Evolutionary conservation across 2,797 vertebrate species (phyloP).

Genomic region (Coreius guichenoti): DNA sequence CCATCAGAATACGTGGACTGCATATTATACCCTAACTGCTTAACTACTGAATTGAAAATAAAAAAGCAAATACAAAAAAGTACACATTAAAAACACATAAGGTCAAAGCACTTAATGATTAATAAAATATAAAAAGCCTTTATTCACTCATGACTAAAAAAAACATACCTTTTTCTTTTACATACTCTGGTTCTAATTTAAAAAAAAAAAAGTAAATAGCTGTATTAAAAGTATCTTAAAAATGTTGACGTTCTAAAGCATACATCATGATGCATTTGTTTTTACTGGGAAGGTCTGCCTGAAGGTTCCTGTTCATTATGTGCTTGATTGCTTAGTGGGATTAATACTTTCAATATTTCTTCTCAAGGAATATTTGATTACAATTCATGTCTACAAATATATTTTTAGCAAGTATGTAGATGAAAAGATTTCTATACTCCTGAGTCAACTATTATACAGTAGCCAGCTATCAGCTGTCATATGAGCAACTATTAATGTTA

Average conservation of each 20-base stretch:
- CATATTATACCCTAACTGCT: background rate
- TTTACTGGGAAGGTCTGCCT: background rate
- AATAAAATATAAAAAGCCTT: background rate
- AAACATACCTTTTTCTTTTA: slow-evolving; percentile 52
- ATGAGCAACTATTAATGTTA: background rate
- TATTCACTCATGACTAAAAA: background rate
- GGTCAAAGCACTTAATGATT: background rate
- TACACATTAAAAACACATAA: background rate
- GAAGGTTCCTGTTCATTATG: background rate
- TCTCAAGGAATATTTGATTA: background rate
- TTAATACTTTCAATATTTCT: background rate
- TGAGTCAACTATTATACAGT: background rate
- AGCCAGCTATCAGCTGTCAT: background rate
- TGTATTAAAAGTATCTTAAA: background rate
- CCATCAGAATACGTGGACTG: background rate
- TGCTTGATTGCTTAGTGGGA: background rate
- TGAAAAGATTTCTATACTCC: background rate
- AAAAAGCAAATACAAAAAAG: background rate
- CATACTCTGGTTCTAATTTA: slow-evolving; percentile 37
- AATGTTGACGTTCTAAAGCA: background rate
- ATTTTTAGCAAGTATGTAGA: background rate
- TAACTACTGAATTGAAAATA: background rate
- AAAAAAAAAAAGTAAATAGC: background rate
- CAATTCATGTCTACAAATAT: background rate
- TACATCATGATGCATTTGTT: background rate